Percentiles rank a stretch among this genome's conserved stretches.
phyloP scores from a whole-genome alignment of 2,797 vertebrate species.

The Enteromius thamalakanensis region DNA sequence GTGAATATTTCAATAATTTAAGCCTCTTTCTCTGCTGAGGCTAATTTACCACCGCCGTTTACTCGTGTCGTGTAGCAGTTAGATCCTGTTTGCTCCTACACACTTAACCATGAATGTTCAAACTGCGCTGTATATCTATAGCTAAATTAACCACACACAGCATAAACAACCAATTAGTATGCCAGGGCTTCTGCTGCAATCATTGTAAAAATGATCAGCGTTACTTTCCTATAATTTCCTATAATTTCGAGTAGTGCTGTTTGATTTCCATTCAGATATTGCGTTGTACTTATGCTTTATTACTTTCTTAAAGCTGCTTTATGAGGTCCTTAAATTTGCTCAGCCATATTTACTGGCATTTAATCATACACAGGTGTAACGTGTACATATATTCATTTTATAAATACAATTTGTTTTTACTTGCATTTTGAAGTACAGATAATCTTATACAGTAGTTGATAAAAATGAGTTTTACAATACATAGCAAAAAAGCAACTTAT shows the following conservation, averaged over 20 bases:
- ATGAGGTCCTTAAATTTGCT: not conserved
- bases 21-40: not conserved
- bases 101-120: conserved; percentile 6
- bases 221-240: not conserved
- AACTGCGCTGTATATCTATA: not conserved
- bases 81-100: not conserved
- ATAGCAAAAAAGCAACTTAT: not conserved
- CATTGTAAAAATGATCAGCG: not conserved
- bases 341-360: not conserved
- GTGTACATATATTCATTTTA: not conserved
- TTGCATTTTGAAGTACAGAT: not conserved
- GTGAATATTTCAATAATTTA: conserved; percentile 13
- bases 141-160: not conserved
- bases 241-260: not conserved
- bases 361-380: not conserved
- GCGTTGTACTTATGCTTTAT: conserved; percentile 3
- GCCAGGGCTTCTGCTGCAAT: not conserved
- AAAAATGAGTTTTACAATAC: too few relatives aligned
- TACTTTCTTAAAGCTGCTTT: not conserved
- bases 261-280: not conserved
- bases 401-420: not conserved
- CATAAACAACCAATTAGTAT: conserved; percentile 3
- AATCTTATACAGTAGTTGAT: too few relatives aligned
- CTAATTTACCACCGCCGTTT: not conserved
- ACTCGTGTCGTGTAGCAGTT: not conserved